These are phyloP conservation scores for Schizotus pectinicornis DNA, from an alignment of 2,888 invertebrate species.

Conservation along the genomic window DNA sequence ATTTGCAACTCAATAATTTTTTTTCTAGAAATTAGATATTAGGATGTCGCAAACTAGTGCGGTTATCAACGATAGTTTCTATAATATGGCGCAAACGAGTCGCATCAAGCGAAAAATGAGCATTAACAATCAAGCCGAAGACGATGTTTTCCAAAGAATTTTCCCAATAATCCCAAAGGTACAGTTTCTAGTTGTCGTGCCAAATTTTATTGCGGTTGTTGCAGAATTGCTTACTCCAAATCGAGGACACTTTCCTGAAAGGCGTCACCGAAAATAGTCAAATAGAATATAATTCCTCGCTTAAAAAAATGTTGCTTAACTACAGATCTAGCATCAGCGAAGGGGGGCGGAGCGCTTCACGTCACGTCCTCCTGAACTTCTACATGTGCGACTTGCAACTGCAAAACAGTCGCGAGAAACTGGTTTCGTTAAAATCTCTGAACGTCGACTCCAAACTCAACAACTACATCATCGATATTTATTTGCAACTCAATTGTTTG, in stretches of 20 bases:
- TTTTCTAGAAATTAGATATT: constrained; percentile 70
- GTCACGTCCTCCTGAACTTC: constrained; percentile 66
- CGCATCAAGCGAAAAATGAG: constrained; percentile 44
- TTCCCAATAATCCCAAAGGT: constrained; percentile 84
- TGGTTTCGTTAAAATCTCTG: constrained; percentile 63
- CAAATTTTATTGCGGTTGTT: constrained; percentile 43
- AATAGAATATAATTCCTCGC: constrained; percentile 71
- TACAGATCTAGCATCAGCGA: constrained; percentile 46
- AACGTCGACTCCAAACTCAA: constrained; percentile 72
- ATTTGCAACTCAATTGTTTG: constrained; percentile 72
- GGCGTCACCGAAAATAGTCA: constrained; percentile 73
- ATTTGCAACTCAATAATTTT: background rate
- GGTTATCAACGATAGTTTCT: constrained; percentile 65
- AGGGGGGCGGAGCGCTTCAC: constrained; percentile 56
- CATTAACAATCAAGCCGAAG: constrained; percentile 55
- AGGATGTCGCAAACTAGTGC: constrained; percentile 66
- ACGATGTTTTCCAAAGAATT: constrained; percentile 68
- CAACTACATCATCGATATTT: constrained; percentile 69
- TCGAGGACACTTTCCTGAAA: constrained; percentile 73
- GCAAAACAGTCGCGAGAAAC: constrained; percentile 64
- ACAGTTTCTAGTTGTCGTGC: constrained; percentile 27
- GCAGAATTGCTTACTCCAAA: constrained; percentile 72
- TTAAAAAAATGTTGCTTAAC: constrained; percentile 49
- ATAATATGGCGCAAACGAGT: constrained; percentile 58
- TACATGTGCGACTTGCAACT: constrained; percentile 69